Base-by-base conservation (phyloP, 2,113 vertebrate genomes). In the Herpailurus yagouaroundi region DNA sequence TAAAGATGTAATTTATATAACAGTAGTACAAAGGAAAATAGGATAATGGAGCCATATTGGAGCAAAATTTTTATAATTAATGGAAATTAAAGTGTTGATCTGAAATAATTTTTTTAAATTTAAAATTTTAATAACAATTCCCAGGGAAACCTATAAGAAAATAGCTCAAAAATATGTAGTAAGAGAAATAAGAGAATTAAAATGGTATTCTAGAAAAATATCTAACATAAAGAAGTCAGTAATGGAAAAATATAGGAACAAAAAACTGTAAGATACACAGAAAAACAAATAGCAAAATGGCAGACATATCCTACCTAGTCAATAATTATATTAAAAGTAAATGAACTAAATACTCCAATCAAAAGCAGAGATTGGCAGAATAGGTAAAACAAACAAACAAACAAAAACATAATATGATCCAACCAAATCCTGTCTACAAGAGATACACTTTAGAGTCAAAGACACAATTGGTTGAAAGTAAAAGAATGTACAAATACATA, bases 91-190 rank as follows among this genome's bases (percentile, higher is more conserved):
- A 33, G 12, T 73, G 41, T 7, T 63, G 33, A 16, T 85, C 33
- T 48, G 29, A 91, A 96, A 11, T 80, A 87, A 69, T 77, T 81
- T 91, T 36, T 71, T 94, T 94, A 18, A 91, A 83, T 19, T 69
- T 89, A 89, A 94, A 94, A 81, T 94, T 7, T 91, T 94, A 91
- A 86, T 68, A 88, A n/a, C 60, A 89, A n/a, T 33, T n/a, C 41
- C 33, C n/a, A 55, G 33, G 45, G 33, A 15, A 89, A 45, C 68
- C 23, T 52, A 11, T 91, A 73, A 74, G 84, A 89, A 89, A 96
- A 69, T 92, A 85, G 79, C n/a, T 95, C 14, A 89, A 69, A 91
- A 92, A 41, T 66, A 0, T 36, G 14, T 57, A 73, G 21, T 73
- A 93, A 87, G 68, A 83, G 25, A 87, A 94, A 77, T 6, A 83